Percentiles rank a stretch among this genome's conserved stretches.
Evolutionary conservation across 2,888 invertebrate species (phyloP).

Genomic region (Amorpha juglandis): DNA sequence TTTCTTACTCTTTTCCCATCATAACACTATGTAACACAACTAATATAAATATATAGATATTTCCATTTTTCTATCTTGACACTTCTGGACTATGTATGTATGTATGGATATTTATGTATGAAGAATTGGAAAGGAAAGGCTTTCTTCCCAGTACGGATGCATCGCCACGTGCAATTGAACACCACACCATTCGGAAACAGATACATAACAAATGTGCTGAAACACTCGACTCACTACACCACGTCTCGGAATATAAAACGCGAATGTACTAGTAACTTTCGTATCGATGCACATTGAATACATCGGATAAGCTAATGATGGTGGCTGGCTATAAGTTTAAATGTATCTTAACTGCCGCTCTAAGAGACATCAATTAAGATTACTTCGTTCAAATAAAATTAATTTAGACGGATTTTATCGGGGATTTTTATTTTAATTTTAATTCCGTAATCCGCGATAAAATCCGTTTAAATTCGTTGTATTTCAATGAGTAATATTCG

Average conservation of each 20-base stretch:
- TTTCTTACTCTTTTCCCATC: too few relatives aligned
- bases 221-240: conserved; percentile 22
- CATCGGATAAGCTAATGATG: conserved; percentile 7
- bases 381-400: too few relatives aligned
- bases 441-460: too few relatives aligned
- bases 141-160: not conserved
- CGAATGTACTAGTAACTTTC: not conserved
- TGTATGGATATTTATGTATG: not conserved
- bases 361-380: too few relatives aligned
- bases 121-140: not conserved
- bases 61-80: not conserved
- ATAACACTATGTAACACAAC: too few relatives aligned
- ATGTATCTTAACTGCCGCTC: not conserved
- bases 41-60: too few relatives aligned
- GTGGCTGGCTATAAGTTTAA: not conserved
- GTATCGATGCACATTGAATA: conserved; percentile 19
- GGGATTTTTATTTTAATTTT: too few relatives aligned
- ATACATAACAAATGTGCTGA: conserved; percentile 57
- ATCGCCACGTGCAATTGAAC: conserved; percentile 72
- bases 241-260: conserved; percentile 15
- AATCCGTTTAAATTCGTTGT: too few relatives aligned
- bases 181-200: conserved; percentile 74
- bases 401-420: too few relatives aligned
- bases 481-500: too few relatives aligned
- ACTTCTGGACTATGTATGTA: not conserved